Evolutionary conservation across 2,888 invertebrate species (phyloP), one percentile per base, ranked within the genome.

Genomic region (Harpalus rufipes): DNA sequence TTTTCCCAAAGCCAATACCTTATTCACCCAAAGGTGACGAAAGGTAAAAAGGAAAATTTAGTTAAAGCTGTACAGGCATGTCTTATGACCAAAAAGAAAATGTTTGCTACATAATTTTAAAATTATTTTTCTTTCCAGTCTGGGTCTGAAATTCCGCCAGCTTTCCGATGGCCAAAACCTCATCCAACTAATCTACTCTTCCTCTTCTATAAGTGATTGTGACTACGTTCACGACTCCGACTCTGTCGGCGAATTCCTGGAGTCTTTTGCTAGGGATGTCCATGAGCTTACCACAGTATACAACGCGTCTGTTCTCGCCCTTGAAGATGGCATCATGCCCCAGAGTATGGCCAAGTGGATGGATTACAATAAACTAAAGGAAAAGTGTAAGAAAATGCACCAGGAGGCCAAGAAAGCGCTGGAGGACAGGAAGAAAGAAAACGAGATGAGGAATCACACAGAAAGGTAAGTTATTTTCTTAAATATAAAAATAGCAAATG

Each of bases 111-210:
- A n/a, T n/a, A n/a, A 21, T 21, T 21, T 21, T 21, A 21, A 21
- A 1, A 21, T 1, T 21, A 1, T 21, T 63, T 32, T 56, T 82
- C 7, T 76, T 85, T 85, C 25, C 92, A 93, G 93, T 85, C 89
- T 89, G 76, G 93, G 93, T 0, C 89, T 95, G 21, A 92, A 92
- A 87, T 92, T 95, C 25, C 93, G 95, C 18, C 95, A 95, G 89
- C 91, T 95, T 87, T 93, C 94, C n/a, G 94, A 95, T 89, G 94
- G 95, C 84, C 92, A 92, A 87, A 94, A 94, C 90, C 93, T 95
- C 90, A 93, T 95, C 72, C 95, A 95, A 91, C 90, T 95, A 51
- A 95, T 95, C 87, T 95, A 94, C 92, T 92, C 93, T 81, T 92
- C 92, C 88, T 92, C 88, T 92, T 93, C 87, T 85, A 91, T 95